Base-by-base conservation (phyloP, 2,113 vertebrate genomes). In the Coturnix japonica region DNA sequence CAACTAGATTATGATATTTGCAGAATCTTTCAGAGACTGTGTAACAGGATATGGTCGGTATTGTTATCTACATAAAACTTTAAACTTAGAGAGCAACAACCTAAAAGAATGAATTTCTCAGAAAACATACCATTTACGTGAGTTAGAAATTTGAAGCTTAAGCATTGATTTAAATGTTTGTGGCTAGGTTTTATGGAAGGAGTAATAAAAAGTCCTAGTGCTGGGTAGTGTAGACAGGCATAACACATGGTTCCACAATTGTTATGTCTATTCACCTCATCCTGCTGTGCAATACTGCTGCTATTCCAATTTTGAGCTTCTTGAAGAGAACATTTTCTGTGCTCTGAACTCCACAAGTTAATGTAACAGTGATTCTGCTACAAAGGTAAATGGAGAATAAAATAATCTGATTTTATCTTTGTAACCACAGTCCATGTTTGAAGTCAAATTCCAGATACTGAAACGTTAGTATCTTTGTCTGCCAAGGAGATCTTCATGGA, bases 11-110 rank as follows among this genome's bases (percentile, higher is more conserved):
- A 28, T 73, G 59, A 31, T 88, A 49, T 61, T 28, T 88, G 56
- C 9, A 88, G 60, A 91, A 83, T 53, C 67, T 92, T 90, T 95
- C 96, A 94, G 92, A 93, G 81, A 39, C 46, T 53, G 11, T 85
- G 70, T 19, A 86, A 81, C 94, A 96, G 94, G 95, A 95, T 96
- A 93, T 86, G 86, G 73, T 92, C 72, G 92, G 13, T 79, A 57
- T 41, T 82, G 75, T 76, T 81, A 84, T 84, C 81, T 91, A 37
- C 26, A 37, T 72, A 75, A 93, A 96, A 82, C 47, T 60, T 46
- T 85, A 78, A 78, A 80, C 30, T 67, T 12, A 60, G 87, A 74
- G 54, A 83, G 22, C 44, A 89, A 59, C 69, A 91, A 72, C 57
- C 72, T 77, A 25, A 61, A 70, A 88, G 54, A 87, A 60, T 22